Conservation (phyloP, 2,888 invertebrate genomes). For the Sinelater perroti region DNA sequence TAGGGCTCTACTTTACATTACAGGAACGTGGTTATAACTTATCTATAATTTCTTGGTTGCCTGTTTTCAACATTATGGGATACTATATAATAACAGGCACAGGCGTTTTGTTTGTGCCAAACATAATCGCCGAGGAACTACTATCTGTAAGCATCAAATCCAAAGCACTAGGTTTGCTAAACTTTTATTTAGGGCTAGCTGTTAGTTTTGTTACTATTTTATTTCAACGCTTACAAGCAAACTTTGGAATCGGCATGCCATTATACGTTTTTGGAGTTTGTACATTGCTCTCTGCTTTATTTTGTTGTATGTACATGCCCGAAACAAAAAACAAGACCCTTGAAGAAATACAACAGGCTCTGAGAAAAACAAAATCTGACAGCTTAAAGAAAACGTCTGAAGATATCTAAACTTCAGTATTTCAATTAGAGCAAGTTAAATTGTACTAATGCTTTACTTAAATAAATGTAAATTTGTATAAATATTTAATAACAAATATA, state of each 20-base stretch:
- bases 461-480: no score
- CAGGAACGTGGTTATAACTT: slow-evolving; percentile 25
- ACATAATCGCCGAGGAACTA: slow-evolving; percentile 47
- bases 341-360: slow-evolving; percentile 49
- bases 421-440: no score
- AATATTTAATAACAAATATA: no score
- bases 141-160: slow-evolving; percentile 52
- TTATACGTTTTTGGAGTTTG: slow-evolving; percentile 48
- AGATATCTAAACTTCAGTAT: no score
- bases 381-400: neutral
- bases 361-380: slow-evolving; percentile 31
- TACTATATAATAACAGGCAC: slow-evolving; percentile 42
- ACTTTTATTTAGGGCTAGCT: slow-evolving; percentile 48
- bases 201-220: slow-evolving; percentile 50
- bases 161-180: slow-evolving; percentile 49
- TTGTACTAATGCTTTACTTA: no score
- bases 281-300: slow-evolving; percentile 47
- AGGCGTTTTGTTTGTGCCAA: slow-evolving; percentile 46
- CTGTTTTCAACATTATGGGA: slow-evolving; percentile 29
- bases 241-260: slow-evolving; percentile 48
- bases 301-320: slow-evolving; percentile 49
- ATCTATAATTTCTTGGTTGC: neutral
- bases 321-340: slow-evolving; percentile 53
- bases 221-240: slow-evolving; percentile 50
- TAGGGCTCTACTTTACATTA: slow-evolving; percentile 44